Evolutionary conservation across 2,888 invertebrate genomes (phyloP).

Genomic region (Agrilus cyanescens): DNA sequence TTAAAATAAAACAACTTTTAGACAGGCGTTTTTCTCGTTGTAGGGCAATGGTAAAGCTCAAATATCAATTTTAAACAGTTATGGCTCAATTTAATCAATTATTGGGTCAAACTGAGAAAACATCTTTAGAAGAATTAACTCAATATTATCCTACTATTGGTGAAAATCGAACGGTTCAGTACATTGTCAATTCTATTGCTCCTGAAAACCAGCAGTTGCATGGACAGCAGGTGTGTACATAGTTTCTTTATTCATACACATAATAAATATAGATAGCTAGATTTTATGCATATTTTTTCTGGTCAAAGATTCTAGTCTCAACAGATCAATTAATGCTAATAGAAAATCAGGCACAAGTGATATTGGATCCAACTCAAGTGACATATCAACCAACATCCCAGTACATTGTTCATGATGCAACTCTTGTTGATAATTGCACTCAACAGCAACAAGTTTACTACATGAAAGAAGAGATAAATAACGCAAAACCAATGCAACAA

Average conservation of each 20-base stretch:
- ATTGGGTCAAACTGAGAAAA: constrained; percentile 43
- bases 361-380: constrained; percentile 26
- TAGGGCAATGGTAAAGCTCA: not conserved
- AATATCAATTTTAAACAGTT: constrained; percentile 22
- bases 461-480: constrained; percentile 20
- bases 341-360: constrained; percentile 35
- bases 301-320: constrained; percentile 24
- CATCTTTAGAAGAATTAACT: constrained; percentile 48
- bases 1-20: too few species aligned
- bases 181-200: constrained; percentile 23
- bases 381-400: constrained; percentile 22
- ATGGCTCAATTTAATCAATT: constrained; percentile 65
- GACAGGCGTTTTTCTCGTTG: too few species aligned
- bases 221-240: constrained; percentile 23
- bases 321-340: constrained; percentile 34
- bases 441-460: constrained; percentile 22
- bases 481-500: constrained; percentile 8
- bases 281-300: constrained; percentile 1
- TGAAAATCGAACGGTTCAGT: constrained; percentile 29
- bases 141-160: constrained; percentile 51
- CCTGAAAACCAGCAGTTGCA: constrained; percentile 26
- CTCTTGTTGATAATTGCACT: constrained; percentile 13
- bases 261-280: not conserved
- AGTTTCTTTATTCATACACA: not conserved
- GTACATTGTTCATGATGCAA: constrained; percentile 19